These are phyloP conservation scores for Molanna angustata DNA, from an alignment of 2,888 invertebrate species.

Conservation along the genomic window DNA sequence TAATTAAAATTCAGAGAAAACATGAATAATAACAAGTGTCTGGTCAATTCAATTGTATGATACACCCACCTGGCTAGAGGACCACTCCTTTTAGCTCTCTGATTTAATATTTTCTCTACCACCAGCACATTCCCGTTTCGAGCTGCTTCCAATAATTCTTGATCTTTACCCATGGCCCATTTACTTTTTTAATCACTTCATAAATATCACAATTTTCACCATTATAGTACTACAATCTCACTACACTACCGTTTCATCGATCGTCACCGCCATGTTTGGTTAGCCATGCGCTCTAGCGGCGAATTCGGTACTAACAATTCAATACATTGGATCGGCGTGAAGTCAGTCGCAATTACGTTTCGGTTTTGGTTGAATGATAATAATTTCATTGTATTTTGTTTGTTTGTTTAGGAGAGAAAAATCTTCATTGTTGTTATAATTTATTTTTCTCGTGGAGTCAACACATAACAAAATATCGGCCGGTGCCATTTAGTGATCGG, in stretches of 20 bases:
- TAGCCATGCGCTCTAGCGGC: constrained; percentile 54
- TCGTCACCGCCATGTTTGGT: constrained; percentile 71
- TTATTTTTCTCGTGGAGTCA: too few species aligned
- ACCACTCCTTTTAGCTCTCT: constrained; percentile 89
- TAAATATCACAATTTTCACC: constrained; percentile 41
- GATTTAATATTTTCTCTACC: constrained; percentile 87
- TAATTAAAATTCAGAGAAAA: constrained; percentile 13
- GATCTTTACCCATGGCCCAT: constrained; percentile 90
- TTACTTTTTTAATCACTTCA: constrained; percentile 36
- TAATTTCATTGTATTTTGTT: too few species aligned
- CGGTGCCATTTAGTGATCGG: too few species aligned
- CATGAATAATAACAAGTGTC: constrained; percentile 29
- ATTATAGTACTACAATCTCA: constrained; percentile 57
- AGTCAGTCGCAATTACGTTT: background rate
- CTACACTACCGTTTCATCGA: constrained; percentile 70
- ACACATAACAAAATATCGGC: too few species aligned
- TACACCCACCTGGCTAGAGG: constrained; percentile 79
- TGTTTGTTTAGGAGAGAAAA: too few species aligned
- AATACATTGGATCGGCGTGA: constrained; percentile 37
- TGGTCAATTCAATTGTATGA: constrained; percentile 13
- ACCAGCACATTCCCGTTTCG: constrained; percentile 85
- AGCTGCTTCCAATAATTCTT: constrained; percentile 93
- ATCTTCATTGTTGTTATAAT: too few species aligned
- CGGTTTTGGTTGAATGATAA: background rate
- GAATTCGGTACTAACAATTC: constrained; percentile 43